Conservation (phyloP, 2,113 vertebrate genomes). For the Mesocricetus auratus region DNA sequence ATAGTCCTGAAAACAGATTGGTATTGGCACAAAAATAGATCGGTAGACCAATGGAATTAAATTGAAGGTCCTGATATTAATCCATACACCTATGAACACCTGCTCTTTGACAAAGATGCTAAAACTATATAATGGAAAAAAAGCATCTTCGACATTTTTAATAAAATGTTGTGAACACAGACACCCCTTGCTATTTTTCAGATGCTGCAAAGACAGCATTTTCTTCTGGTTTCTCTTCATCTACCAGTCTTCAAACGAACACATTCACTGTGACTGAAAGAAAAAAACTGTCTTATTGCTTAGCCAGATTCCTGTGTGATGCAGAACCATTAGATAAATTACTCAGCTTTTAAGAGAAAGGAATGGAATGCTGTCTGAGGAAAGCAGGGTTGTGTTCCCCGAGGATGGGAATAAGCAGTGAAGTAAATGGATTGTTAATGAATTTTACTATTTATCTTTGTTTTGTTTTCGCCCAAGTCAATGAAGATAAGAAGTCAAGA, state of each 20-base stretch:
- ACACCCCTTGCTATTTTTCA: neutral
- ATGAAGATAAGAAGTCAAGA: constrained; percentile 73
- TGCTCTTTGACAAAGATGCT: too few species aligned
- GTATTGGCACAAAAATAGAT: too few species aligned
- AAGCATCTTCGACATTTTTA: neutral
- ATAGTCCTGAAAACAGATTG: too few species aligned
- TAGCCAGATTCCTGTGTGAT: neutral
- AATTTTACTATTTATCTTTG: constrained; percentile 75
- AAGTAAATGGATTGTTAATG: constrained; percentile 79
- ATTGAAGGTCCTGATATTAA: too few species aligned
- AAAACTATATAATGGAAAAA: too few species aligned
- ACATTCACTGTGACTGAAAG: neutral
- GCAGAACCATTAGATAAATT: constrained; percentile 48
- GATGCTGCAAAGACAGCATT: neutral
- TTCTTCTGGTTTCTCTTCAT: neutral
- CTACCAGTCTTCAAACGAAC: constrained; percentile 24
- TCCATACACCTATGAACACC: too few species aligned
- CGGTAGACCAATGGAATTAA: too few species aligned
- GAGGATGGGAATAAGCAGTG: constrained; percentile 56
- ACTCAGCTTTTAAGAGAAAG: neutral
- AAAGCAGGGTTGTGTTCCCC: constrained; percentile 17
- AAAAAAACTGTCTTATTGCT: constrained; percentile 32
- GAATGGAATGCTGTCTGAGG: neutral
- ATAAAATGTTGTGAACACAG: neutral
- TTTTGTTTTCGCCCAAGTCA: constrained; percentile 66